phyloP scores from a whole-genome alignment of 2,888 invertebrate species.

The Apantesis nais region DNA sequence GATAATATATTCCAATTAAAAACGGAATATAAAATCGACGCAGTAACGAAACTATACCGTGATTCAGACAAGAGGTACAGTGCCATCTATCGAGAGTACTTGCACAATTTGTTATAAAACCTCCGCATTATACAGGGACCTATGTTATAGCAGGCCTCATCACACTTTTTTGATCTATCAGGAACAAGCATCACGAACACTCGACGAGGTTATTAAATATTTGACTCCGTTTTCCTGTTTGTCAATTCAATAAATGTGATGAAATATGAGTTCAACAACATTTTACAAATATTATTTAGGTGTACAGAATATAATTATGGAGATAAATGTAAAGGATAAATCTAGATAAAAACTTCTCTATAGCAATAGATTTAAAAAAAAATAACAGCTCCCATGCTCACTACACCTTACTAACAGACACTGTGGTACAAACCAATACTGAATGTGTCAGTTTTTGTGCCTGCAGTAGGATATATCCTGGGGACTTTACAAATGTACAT shows the following conservation, averaged over 20 bases:
- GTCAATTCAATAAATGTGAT: not conserved
- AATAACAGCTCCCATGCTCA: not conserved
- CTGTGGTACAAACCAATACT: not conserved
- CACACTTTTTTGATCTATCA: no score
- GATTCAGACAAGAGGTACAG: no score
- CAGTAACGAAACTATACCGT: no score
- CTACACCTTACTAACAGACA: not conserved
- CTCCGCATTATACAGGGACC: no score
- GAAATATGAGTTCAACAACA: no score
- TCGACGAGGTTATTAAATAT: not conserved
- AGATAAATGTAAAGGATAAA: not conserved
- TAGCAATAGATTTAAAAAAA: not conserved
- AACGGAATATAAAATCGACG: no score
- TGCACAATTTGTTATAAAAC: no score
- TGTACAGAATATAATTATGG: not conserved
- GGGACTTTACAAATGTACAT: no score
- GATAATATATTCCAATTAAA: no score
- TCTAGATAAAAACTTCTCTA: not conserved
- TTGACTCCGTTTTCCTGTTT: not conserved
- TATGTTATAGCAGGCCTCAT: not conserved
- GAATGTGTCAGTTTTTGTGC: no score
- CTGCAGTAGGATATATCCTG: no score
- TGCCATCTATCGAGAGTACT: no score
- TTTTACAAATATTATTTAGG: not conserved
- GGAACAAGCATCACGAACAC: not conserved